Evolutionary conservation across 2,113 vertebrate genomes (phyloP), one percentile per base, ranked within the genome.

Genomic region (Hipposideros armiger): DNA sequence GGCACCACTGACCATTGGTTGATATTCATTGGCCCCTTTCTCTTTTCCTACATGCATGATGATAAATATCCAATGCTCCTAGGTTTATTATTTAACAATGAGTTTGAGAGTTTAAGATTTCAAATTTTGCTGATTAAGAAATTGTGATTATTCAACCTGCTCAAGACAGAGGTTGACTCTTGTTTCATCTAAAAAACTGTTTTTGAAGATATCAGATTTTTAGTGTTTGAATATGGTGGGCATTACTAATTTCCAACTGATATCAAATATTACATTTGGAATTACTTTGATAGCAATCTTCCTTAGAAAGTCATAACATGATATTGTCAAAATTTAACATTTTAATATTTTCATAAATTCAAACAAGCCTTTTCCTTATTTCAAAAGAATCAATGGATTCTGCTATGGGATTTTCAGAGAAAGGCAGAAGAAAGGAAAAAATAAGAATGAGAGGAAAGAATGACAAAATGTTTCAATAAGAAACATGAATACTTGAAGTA

Each of bases 251-350:
- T 77, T 76, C 81, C 85, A 85, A 45, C 72, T 85, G 22, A 56
- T 64, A 32, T 9, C n/a, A 76, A 70, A 42, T 56, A 70, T n/a
- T 66, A 76, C 28, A 17, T 16, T 56, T 92, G 20, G n/a, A 45
- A 85, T 76, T 54, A 85, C 58, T 85, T 76, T 84, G 72, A 67
- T 76, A 77, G n/a, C 80, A 70, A 47, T 87, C 70, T 14, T n/a
- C 30, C 30, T 78, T 30, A 66, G 91, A 70, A 60, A 93, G 24
- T 47, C 8, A 1, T 70, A 78, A 93, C 72, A 69, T 26, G 11
- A 26, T 47, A 56, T 80, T 36, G 52, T 45, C 40, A 40, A 58
- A 60, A 60, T 70, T 87, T 69, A 66, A 47, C 32, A 62, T 77
- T 77, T 64, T 32, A 47, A 45, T 24, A 50, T 62, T 78, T 90